Base-by-base conservation (phyloP, 92 coral and sea anemone species). In the Parazoanthus darwini region DNA sequence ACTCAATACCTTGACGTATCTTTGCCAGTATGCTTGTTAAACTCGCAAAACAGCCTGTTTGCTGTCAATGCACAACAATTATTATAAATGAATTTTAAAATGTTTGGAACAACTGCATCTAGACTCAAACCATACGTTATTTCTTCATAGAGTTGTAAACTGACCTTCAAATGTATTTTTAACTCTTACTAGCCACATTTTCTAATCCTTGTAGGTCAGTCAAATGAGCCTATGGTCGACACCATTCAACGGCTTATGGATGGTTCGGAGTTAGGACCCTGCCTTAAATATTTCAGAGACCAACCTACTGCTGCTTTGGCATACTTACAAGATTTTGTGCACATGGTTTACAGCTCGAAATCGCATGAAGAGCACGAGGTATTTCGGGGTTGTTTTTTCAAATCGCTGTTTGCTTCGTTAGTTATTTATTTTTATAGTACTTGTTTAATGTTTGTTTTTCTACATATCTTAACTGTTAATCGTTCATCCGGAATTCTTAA, bases 311-410 rank as follows among this genome's bases (percentile, higher is more conserved):
- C 95, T 29, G 79, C 85, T 18, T 59, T 71, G 56, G 68, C 78
- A 3, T 94, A 94, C 86, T 87, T 94, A 7, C 89, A 87, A 25
- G 98, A 94, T 74, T 94, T 91, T 79, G 92, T 91, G 16, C 94
- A 94, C 89, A 93, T 94, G 98, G 91, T 65, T 29, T 91, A 94
- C 91, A 88, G 74, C 37, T 37, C 85, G 35, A 81, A 10, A 51
- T 81, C 85, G 4, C 50, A 5, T 54, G 74, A 59, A 33, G 74
- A 81, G 48, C 71, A 81, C 72, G 29, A 81, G 85, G 85, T 81
- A 59, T 36, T 58, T 16, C 6, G 20, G 39, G 3, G 6, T 25
- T 15, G 87, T 80, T 89, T 78, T 85, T n/a, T 25, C 25, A 59
- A 46, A 38, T 35, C 79, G 22, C 11, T 37, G 38, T 35, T 16